Evolutionary conservation across 2,888 invertebrate species (phyloP).

Genomic region (Hydroisotoma schaefferi): DNA sequence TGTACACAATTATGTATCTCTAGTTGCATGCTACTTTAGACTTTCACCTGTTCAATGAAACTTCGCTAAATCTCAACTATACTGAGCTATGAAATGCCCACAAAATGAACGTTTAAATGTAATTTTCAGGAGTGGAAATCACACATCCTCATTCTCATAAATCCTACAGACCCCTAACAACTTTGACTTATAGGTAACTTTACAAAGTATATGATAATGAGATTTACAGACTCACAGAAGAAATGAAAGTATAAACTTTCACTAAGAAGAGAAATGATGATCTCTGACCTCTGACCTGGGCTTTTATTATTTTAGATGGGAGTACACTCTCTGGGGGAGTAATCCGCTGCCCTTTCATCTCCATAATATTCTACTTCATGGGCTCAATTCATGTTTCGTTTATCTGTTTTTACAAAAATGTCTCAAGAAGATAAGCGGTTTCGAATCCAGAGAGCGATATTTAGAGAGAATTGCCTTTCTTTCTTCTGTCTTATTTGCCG

Average conservation of each 20-base stretch:
- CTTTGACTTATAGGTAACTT: conserved; percentile 73
- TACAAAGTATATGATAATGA: not conserved
- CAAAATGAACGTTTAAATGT: not conserved
- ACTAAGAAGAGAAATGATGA: too few relatives aligned
- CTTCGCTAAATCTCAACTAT: too few relatives aligned
- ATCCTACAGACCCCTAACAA: conserved; percentile 88
- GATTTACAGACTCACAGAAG: not conserved
- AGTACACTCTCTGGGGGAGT: conserved; percentile 62
- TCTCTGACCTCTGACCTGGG: not conserved
- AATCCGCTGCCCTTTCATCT: conserved; percentile 64
- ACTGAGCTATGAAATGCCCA: too few relatives aligned
- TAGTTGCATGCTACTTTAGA: too few relatives aligned
- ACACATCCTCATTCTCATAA: conserved; percentile 81
- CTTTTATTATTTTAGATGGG: conserved; percentile 57
- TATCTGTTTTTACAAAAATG: conserved; percentile 52
- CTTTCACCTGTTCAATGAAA: too few relatives aligned
- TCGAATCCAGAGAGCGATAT: not conserved
- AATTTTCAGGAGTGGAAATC: conserved; percentile 62
- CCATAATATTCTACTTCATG: conserved; percentile 72
- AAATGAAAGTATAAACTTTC: too few relatives aligned
- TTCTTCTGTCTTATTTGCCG: conserved; percentile 72
- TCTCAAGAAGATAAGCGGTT: conserved; percentile 38
- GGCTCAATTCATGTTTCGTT: conserved; percentile 58
- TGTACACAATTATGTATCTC: too few relatives aligned
- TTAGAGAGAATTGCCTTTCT: conserved; percentile 57